Conservation (phyloP, 92 coral and sea anemone genomes). For the Palythoa grandiflora region DNA sequence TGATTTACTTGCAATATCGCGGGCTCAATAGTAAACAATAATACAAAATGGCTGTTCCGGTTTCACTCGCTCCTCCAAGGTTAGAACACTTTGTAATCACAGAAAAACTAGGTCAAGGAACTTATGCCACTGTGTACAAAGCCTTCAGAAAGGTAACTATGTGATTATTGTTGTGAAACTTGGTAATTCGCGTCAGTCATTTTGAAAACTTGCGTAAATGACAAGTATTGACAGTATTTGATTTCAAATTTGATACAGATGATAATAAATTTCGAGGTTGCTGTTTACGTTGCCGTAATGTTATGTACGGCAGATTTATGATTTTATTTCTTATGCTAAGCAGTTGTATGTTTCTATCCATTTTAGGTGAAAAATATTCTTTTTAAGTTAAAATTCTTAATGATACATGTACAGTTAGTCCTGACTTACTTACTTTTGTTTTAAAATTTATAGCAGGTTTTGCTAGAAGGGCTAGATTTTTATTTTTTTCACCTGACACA, state of each 20-base stretch:
- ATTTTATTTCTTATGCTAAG: not conserved
- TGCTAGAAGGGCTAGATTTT: not conserved
- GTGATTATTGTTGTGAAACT: not conserved
- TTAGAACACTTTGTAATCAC: constrained; percentile 91
- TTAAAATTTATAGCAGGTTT: not conserved
- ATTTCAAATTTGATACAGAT: no score
- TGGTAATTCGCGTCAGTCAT: not conserved
- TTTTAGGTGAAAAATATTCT: not conserved
- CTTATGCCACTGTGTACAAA: constrained; percentile 96
- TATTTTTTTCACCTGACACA: not conserved
- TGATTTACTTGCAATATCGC: not conserved
- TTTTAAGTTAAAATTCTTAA: no score
- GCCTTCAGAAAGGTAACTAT: constrained; percentile 90
- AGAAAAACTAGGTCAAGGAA: constrained; percentile 97
- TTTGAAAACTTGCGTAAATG: not conserved
- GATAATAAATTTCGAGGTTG: no score
- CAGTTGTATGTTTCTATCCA: not conserved
- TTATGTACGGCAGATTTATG: not conserved
- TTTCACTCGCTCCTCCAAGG: constrained; percentile 79
- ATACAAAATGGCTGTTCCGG: constrained; percentile 90
- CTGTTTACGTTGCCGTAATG: no score
- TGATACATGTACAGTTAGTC: not conserved
- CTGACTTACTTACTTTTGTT: no score
- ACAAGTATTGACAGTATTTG: no score
- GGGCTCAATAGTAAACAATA: constrained; percentile 72